Evolutionary conservation across 2,888 invertebrate species (phyloP), one percentile per base, ranked within the genome.

Genomic region (Portevinia maculata): DNA sequence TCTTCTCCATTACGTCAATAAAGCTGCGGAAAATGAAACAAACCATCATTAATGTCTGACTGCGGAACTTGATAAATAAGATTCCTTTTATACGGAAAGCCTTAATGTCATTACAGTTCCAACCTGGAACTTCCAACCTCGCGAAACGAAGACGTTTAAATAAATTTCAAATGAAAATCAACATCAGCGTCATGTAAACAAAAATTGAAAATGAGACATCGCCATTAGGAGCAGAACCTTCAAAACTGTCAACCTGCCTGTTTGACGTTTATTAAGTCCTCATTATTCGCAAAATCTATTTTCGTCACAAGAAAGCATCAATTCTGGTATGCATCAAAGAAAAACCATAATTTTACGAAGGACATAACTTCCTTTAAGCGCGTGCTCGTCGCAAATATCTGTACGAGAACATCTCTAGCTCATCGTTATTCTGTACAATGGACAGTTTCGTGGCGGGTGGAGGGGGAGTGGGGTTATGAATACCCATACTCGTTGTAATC

Each of bases 191-290:
- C n/a, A n/a, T n/a, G n/a, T n/a, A n/a, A n/a, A n/a, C n/a, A n/a
- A n/a, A n/a, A n/a, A n/a, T n/a, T n/a, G n/a, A n/a, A n/a, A n/a
- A n/a, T n/a, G n/a, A 8, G 2, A 7, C 9, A 9, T 9, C 41
- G 8, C 8, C 19, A 0, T 9, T 46, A 59, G 65, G 59, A 62
- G n/a, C n/a, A 28, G 59, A 24, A 53, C 46, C 53, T 46, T 65
- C 46, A 41, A 39, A 55, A 32, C 62, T 71, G 60, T 71, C 65
- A 65, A 60, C 39, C 48, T 71, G 76, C 60, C 44, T 41, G 30
- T 46, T 64, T 76, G 83, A 83, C 71, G 34, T 67, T 71, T 46
- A 71, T 78, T 34, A 24, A 48, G 53, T 83, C 50, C 78, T 71
- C 60, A 60, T 65, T 75, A 64, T 70, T 62, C 44, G 59, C 48